Evolutionary conservation across 2,888 invertebrate genomes (phyloP).

Genomic region (Eristalinus aeneus): DNA sequence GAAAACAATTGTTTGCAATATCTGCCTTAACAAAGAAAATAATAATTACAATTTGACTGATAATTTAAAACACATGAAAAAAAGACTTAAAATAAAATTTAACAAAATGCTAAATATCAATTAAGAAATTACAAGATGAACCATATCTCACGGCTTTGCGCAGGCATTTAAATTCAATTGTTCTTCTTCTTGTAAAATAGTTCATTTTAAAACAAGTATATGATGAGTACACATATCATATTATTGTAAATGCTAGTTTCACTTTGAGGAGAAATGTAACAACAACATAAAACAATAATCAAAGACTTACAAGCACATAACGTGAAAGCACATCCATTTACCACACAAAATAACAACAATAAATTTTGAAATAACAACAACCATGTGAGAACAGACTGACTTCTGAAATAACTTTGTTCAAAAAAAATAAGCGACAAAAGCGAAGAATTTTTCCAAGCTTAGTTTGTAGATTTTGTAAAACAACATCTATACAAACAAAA

Average conservation of each 20-base stretch:
- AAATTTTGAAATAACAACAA: constrained; percentile 34
- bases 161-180: constrained; percentile 44
- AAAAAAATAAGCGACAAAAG: constrained; percentile 31
- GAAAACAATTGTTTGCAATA: constrained; percentile 22
- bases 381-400: constrained; percentile 63
- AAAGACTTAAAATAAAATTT: constrained; percentile 35
- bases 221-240: constrained; percentile 51
- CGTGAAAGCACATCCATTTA: background rate
- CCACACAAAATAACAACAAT: constrained; percentile 35
- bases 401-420: constrained; percentile 19
- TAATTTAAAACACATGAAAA: constrained; percentile 37
- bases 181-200: constrained; percentile 10
- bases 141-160: constrained; percentile 62
- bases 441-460: constrained; percentile 38
- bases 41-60: constrained; percentile 54
- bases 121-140: constrained; percentile 29
- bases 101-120: constrained; percentile 35
- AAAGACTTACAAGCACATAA: constrained; percentile 53
- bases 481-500: constrained; percentile 49
- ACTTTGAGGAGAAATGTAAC: background rate
- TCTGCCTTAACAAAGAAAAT: constrained; percentile 53
- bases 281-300: constrained; percentile 57
- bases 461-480: constrained; percentile 67
- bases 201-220: background rate
- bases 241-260: background rate